A percentile compares a stretch with the other conserved stretches of the same genome.
Evolutionary conservation across 2,888 invertebrate genomes (phyloP).

Genomic region (Chesias legatella): DNA sequence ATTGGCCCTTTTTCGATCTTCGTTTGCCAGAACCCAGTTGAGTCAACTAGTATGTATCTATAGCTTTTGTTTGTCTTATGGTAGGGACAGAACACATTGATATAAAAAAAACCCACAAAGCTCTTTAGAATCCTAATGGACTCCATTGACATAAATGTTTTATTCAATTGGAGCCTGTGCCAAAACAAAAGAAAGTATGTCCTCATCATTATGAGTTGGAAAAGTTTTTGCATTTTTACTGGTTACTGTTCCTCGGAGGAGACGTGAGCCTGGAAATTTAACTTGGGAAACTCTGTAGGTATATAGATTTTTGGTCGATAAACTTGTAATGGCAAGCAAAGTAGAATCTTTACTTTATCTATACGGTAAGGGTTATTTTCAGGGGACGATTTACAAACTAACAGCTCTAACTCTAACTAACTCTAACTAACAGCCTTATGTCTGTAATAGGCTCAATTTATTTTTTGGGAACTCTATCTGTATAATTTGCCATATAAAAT

Average conservation of each 20-base stretch:
- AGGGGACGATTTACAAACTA: no score
- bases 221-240: slow-evolving; percentile 71
- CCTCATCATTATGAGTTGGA: slow-evolving; percentile 69
- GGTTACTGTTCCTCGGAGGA: slow-evolving; percentile 50
- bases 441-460: no score
- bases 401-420: no score
- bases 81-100: slow-evolving; percentile 42
- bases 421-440: no score
- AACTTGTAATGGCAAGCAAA: slow-evolving; percentile 3
- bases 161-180: slow-evolving; percentile 71
- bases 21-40: slow-evolving; percentile 20
- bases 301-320: slow-evolving; percentile 16
- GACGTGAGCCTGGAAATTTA: slow-evolving; percentile 33
- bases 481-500: no score
- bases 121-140: slow-evolving; percentile 68
- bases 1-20: slow-evolving; percentile 21
- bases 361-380: no score
- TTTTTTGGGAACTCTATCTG: no score
- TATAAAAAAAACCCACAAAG: slow-evolving; percentile 59
- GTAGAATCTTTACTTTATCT: no score
- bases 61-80: slow-evolving; percentile 35
- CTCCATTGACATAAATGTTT: slow-evolving; percentile 77
- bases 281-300: slow-evolving; percentile 16
- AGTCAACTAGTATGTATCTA: slow-evolving; percentile 24
- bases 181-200: slow-evolving; percentile 74